Evolutionary conservation across 2,888 invertebrate species (phyloP).

Genomic region (Acanthosepion esculentum): DNA sequence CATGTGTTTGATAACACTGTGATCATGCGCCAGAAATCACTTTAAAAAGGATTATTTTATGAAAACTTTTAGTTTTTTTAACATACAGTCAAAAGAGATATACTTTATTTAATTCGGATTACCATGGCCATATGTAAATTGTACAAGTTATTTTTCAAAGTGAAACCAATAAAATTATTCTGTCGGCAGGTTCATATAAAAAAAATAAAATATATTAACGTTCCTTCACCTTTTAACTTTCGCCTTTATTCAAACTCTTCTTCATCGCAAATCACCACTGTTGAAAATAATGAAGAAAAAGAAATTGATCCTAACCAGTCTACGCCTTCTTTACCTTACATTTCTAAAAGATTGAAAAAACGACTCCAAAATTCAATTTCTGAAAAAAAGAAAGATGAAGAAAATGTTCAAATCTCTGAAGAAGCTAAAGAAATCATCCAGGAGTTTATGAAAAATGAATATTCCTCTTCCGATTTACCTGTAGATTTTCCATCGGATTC

Average conservation of each 20-base stretch:
- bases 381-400: not conserved
- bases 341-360: conserved; percentile 50
- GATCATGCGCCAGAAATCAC: not conserved
- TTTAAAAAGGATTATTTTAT: not conserved
- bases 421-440: conserved; percentile 24
- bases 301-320: not conserved
- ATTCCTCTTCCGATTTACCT: not conserved
- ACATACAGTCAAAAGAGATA: too few relatives aligned
- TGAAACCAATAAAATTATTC: not conserved
- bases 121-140: not conserved
- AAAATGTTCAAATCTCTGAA: not conserved
- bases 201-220: not conserved
- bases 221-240: not conserved
- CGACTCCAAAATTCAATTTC: conserved; percentile 48
- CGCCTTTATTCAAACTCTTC: not conserved
- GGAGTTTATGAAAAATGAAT: conserved; percentile 45
- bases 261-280: not conserved
- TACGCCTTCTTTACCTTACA: not conserved
- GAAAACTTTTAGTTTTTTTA: not conserved
- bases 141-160: not conserved
- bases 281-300: not conserved
- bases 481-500: conserved; percentile 66
- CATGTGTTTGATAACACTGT: not conserved
- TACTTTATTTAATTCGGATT: not conserved
- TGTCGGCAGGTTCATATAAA: not conserved